phyloP scores from a whole-genome alignment of 2,113 vertebrate genomes.

The Antennarius striatus region DNA sequence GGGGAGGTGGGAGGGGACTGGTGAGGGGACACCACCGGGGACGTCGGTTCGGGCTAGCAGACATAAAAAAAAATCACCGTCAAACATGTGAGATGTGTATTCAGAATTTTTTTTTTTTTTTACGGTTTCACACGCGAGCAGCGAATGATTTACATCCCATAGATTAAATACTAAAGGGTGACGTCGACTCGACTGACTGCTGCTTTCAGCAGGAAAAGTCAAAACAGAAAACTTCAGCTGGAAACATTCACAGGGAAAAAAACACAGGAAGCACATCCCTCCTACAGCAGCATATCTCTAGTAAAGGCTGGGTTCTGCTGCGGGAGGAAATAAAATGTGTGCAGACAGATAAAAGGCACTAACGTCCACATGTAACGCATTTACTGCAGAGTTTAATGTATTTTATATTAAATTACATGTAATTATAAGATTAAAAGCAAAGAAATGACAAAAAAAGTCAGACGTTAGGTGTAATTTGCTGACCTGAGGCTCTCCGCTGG shows the following conservation, averaged over 20 bases:
- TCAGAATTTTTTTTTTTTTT: not conserved
- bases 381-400: too few relatives aligned
- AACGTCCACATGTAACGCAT: too few relatives aligned
- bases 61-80: not conserved
- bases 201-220: not conserved
- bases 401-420: too few relatives aligned
- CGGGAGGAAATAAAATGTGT: not conserved
- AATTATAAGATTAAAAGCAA: not conserved
- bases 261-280: conserved; percentile 21
- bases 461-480: not conserved
- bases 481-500: conserved; percentile 89
- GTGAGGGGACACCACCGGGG: conserved; percentile 94
- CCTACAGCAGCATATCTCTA: conserved; percentile 14
- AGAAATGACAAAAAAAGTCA: not conserved
- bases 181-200: not conserved
- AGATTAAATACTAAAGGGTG: not conserved
- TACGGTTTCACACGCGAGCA: too few relatives aligned
- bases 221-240: conserved; percentile 2
- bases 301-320: conserved; percentile 4
- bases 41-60: conserved; percentile 88
- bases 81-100: not conserved
- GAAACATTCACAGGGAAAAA: conserved; percentile 16
- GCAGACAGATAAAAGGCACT: too few relatives aligned
- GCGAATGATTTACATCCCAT: too few relatives aligned
- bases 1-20: conserved; percentile 96